These are phyloP conservation scores for Hormaphis cornu DNA, from an alignment of 1,140 invertebrate genomes.

Conservation along the genomic window DNA sequence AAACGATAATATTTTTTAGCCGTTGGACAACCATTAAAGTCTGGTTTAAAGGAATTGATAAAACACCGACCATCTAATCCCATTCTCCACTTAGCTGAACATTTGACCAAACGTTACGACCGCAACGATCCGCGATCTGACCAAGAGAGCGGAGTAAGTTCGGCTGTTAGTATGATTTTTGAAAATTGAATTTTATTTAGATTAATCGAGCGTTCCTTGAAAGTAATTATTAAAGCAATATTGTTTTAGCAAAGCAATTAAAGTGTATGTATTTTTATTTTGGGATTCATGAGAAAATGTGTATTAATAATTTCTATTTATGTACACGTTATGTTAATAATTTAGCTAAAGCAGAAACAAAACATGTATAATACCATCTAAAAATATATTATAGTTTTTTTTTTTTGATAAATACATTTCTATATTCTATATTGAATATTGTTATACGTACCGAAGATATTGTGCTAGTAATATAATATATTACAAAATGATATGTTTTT, in stretches of 20 bases:
- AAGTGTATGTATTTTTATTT: background rate
- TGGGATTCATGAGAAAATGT: background rate
- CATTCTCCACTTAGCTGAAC: slow-evolving; percentile 68
- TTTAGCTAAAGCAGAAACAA: background rate
- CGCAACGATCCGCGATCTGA: slow-evolving; percentile 14
- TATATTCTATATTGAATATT: background rate
- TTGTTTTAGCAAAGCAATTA: background rate
- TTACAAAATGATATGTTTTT: background rate
- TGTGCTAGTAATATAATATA: too few relatives aligned
- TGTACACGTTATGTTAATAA: background rate
- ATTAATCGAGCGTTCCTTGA: background rate
- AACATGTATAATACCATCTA: background rate
- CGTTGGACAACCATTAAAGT: slow-evolving; percentile 74
- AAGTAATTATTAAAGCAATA: background rate
- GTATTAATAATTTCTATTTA: background rate
- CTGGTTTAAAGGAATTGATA: slow-evolving; percentile 74
- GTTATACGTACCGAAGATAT: background rate
- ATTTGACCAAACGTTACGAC: slow-evolving; percentile 56
- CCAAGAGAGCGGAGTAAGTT: slow-evolving; percentile 18
- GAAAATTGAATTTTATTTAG: background rate
- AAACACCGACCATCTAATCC: slow-evolving; percentile 70
- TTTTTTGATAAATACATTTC: background rate
- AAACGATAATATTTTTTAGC: slow-evolving; percentile 46
- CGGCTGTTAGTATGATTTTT: background rate
- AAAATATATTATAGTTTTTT: background rate